Evolutionary conservation across 2,888 invertebrate species (phyloP).

Genomic region (Aleiodes testaceus): DNA sequence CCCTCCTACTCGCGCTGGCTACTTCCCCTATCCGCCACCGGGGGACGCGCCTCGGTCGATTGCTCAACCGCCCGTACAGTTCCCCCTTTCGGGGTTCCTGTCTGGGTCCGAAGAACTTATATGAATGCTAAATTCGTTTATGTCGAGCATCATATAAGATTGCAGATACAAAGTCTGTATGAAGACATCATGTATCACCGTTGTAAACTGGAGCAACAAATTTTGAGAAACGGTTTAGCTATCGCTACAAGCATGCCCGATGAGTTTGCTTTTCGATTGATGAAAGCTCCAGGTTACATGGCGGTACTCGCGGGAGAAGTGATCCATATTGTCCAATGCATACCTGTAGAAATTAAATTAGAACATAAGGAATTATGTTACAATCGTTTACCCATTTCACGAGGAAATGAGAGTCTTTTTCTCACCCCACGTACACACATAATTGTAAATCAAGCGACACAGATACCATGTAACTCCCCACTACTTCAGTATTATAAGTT

Average conservation of each 20-base stretch:
- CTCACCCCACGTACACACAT: conserved; percentile 22
- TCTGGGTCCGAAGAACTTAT: conserved; percentile 53
- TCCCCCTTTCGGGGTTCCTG: too few relatives aligned
- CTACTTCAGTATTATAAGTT: conserved; percentile 8
- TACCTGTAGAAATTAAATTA: conserved; percentile 49
- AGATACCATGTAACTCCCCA: conserved; percentile 20
- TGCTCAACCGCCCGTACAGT: too few relatives aligned
- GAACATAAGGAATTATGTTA: conserved; percentile 37
- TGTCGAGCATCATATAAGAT: conserved; percentile 49
- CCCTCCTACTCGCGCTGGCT: too few relatives aligned
- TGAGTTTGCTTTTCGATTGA: conserved; percentile 53
- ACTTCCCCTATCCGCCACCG: too few relatives aligned
- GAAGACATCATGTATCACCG: conserved; percentile 49
- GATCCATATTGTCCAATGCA: conserved; percentile 56
- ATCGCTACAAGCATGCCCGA: conserved; percentile 53
- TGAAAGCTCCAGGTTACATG: conserved; percentile 54
- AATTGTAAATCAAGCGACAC: conserved; percentile 2
- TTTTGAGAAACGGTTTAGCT: conserved; percentile 53
- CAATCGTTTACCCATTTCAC: background rate
- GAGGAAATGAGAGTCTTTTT: background rate
- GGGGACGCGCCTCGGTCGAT: too few relatives aligned
- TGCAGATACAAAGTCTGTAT: conserved; percentile 50
- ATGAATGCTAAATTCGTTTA: conserved; percentile 59
- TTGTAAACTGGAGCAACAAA: conserved; percentile 54
- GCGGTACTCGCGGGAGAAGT: conserved; percentile 55